phyloP scores from a whole-genome alignment of 2,888 invertebrate species.

The Hesperia comma region DNA sequence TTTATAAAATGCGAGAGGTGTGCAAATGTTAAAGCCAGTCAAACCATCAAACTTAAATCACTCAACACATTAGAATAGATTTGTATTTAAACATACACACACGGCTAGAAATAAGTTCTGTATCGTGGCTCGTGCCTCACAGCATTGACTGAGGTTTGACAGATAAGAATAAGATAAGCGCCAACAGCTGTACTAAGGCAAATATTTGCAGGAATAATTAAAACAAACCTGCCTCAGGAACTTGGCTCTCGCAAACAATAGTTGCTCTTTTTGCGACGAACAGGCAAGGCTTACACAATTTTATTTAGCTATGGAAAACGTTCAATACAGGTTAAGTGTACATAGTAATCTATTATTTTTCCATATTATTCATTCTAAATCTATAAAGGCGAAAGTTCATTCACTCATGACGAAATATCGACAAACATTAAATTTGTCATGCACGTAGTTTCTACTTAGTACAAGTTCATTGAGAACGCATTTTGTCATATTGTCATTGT shows the following conservation, averaged over 20 bases:
- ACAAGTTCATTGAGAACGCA: too few species aligned
- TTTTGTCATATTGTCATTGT: too few species aligned
- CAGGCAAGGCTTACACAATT: constrained; percentile 14
- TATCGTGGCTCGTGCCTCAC: constrained; percentile 68
- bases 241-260: constrained; percentile 61
- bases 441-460: too few species aligned
- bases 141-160: constrained; percentile 83
- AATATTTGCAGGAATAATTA: constrained; percentile 79
- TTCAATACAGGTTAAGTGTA: neutral
- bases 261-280: constrained; percentile 39
- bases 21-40: neutral
- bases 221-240: constrained; percentile 66
- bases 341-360: too few species aligned
- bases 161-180: constrained; percentile 79
- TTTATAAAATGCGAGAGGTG: too few species aligned
- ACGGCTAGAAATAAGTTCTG: constrained; percentile 35
- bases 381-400: too few species aligned
- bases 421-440: too few species aligned
- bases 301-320: constrained; percentile 20
- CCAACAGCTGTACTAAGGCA: constrained; percentile 67
- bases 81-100: constrained; percentile 15
- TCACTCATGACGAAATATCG: too few species aligned
- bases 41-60: neutral
- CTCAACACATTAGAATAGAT: neutral
- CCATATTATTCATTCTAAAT: too few species aligned